These are phyloP conservation scores for Acanthis flammea DNA, from an alignment of 2,797 vertebrate species.

Conservation along the genomic window DNA sequence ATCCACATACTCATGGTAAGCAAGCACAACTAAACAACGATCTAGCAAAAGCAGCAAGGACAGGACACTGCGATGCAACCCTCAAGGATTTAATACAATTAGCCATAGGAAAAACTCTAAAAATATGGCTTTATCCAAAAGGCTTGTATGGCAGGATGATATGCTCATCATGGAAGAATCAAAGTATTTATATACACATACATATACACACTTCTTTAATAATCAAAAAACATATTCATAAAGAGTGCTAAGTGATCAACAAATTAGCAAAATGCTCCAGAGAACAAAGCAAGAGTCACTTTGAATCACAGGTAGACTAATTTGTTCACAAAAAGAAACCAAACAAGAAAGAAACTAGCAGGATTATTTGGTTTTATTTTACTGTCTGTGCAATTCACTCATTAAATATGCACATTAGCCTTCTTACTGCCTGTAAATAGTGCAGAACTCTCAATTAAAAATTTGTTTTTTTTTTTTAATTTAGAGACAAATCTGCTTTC, in stretches of 20 bases:
- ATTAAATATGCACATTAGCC: neutral
- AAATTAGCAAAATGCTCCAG: neutral
- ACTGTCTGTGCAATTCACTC: neutral
- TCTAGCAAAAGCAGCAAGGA: neutral
- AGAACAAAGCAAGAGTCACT: neutral
- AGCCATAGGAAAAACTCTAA: neutral
- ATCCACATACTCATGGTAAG: neutral
- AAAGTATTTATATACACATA: neutral
- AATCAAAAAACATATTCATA: neutral
- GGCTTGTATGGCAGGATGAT: neutral
- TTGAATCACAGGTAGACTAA: neutral
- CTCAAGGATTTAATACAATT: neutral
- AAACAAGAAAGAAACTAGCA: neutral
- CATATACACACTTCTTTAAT: fast-evolving
- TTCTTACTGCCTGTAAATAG: neutral
- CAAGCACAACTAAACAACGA: neutral
- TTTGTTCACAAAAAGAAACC: neutral
- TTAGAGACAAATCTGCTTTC: neutral
- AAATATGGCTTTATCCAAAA: neutral
- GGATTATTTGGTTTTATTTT: neutral
- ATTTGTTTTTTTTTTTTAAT: neutral
- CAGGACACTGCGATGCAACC: neutral
- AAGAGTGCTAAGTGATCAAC: neutral
- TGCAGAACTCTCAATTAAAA: neutral
- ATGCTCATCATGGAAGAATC: neutral